These are phyloP conservation scores for Phylloscopus trochilus DNA, from an alignment of 2,113 vertebrate genomes.

Conservation along the genomic window DNA sequence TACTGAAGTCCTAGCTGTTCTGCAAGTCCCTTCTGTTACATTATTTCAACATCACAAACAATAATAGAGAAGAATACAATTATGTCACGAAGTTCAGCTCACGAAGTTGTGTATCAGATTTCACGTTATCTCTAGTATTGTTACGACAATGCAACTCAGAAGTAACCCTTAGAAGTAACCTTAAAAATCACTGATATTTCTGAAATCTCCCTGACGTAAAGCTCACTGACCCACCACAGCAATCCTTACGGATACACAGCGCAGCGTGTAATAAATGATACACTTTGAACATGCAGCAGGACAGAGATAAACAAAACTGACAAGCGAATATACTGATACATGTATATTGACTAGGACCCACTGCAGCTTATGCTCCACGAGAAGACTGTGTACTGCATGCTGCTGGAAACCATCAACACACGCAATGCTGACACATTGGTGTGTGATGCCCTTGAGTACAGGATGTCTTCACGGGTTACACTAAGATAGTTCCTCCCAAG, in stretches of 20 bases:
- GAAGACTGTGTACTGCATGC: not conserved
- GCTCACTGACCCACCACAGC: not conserved
- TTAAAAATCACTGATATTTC: not conserved
- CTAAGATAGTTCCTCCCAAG: not conserved
- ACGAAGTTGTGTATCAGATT: not conserved
- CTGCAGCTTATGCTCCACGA: not conserved
- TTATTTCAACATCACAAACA: not conserved
- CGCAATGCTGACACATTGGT: not conserved
- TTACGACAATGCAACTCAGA: not conserved
- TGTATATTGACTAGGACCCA: not conserved
- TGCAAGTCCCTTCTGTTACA: not conserved
- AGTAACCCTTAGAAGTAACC: not conserved
- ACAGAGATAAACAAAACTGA: not conserved
- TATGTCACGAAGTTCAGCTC: not conserved
- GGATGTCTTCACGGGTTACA: not conserved
- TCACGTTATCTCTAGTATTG: not conserved
- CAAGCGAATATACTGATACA: not conserved
- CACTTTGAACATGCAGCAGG: not conserved
- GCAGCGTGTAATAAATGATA: not conserved
- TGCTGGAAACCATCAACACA: not conserved
- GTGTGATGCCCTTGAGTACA: not conserved
- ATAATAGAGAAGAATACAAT: not conserved
- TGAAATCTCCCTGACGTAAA: not conserved
- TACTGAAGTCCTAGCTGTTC: not conserved
- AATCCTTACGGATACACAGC: not conserved